phyloP scores from a whole-genome alignment of 2,113 vertebrate genomes.

The Cyanoderma ruficeps region DNA sequence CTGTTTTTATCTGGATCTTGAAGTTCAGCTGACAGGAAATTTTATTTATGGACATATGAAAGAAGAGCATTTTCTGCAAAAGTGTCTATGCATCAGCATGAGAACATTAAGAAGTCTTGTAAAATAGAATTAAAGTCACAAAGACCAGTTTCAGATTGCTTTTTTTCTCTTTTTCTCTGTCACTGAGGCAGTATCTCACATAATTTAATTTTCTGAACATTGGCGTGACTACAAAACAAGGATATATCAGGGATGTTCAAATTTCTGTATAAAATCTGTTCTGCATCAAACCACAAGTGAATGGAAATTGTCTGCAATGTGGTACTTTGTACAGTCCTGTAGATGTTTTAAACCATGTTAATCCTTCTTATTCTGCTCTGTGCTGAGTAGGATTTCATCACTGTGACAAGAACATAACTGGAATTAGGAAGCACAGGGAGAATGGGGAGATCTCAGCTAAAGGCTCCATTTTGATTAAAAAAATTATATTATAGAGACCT shows the following conservation, averaged over 20 bases:
- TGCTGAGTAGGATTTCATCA: neutral
- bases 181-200: neutral
- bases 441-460: neutral
- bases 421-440: neutral
- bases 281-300: neutral
- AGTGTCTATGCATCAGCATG: neutral
- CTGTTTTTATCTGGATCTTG: neutral
- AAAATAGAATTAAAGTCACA: neutral
- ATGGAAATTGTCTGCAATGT: neutral
- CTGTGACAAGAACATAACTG: neutral
- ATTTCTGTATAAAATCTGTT: neutral
- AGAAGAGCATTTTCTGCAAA: neutral
- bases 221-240: neutral
- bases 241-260: neutral
- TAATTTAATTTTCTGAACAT: neutral
- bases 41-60: neutral
- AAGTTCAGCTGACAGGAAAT: neutral
- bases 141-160: neutral
- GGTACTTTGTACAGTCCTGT: neutral
- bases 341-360: neutral
- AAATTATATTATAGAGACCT: neutral
- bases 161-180: neutral
- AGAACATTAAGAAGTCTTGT: neutral
- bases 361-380: neutral
- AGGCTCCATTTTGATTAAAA: neutral